These are phyloP conservation scores for Biston betularia DNA, from an alignment of 2,888 invertebrate species.

Conservation along the genomic window DNA sequence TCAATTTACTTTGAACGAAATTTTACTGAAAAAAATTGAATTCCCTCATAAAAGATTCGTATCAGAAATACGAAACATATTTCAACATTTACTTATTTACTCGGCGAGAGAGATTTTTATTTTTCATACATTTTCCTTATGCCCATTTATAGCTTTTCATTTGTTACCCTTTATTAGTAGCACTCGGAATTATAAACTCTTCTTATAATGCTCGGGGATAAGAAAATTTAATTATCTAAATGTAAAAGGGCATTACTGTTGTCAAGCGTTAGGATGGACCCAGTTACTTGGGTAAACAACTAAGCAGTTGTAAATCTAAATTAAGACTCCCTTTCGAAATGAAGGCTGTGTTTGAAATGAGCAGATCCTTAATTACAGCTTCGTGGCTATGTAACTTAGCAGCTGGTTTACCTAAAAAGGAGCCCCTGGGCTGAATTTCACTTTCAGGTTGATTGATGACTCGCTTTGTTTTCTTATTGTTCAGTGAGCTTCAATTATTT, in stretches of 20 bases:
- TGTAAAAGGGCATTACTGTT: slow-evolving; percentile 39
- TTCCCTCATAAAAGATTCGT: slow-evolving; percentile 1
- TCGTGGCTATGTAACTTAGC: slow-evolving; percentile 19
- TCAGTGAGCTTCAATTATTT: not conserved
- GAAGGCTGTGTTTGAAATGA: slow-evolving; percentile 32
- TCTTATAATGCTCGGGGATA: slow-evolving; percentile 36
- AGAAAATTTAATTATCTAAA: slow-evolving; percentile 44
- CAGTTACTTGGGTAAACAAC: slow-evolving; percentile 40
- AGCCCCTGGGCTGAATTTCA: slow-evolving; percentile 1
- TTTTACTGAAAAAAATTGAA: slow-evolving; percentile 4
- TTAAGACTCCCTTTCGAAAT: slow-evolving; percentile 37
- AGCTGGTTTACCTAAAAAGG: slow-evolving; percentile 21
- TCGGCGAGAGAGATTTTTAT: not conserved
- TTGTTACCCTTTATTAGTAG: slow-evolving; percentile 37
- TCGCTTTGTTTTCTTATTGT: slow-evolving; percentile 14
- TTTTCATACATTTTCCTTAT: slow-evolving; percentile 12
- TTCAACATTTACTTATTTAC: slow-evolving; percentile 10
- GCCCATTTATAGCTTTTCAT: slow-evolving; percentile 20
- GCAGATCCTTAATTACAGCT: slow-evolving; percentile 22
- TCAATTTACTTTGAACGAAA: slow-evolving; percentile 1
- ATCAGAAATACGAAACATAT: slow-evolving; percentile 7
- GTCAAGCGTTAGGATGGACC: slow-evolving; percentile 36
- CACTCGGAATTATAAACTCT: slow-evolving; percentile 28
- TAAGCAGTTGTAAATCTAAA: slow-evolving; percentile 44
- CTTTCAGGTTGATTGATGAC: slow-evolving; percentile 25